Conservation (phyloP, 2,888 invertebrate species). For the Xestia xanthographa region DNA sequence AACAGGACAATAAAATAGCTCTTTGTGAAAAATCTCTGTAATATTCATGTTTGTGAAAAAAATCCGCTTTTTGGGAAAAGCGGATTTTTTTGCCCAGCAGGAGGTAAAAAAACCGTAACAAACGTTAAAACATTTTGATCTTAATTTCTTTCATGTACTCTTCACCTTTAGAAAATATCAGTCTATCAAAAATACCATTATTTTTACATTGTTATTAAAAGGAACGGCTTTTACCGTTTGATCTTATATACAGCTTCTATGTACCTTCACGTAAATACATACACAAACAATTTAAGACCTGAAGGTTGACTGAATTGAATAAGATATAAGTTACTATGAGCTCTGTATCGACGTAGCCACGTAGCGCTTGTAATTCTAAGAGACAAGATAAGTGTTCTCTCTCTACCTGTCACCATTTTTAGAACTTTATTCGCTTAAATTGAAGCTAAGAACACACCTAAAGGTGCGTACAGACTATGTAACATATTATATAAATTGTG, state of each 20-base stretch:
- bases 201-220: background rate
- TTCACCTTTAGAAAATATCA: background rate
- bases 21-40: background rate
- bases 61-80: slow-evolving; percentile 2
- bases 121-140: background rate
- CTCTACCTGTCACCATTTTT: slow-evolving; percentile 12
- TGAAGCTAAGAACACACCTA: background rate
- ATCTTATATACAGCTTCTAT: background rate
- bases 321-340: slow-evolving; percentile 18
- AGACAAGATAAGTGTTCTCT: slow-evolving; percentile 27
- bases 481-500: too few relatives aligned
- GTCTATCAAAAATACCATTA: background rate
- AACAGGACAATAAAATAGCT: background rate
- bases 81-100: too few relatives aligned
- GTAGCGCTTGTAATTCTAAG: slow-evolving; percentile 18
- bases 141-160: background rate
- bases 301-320: slow-evolving; percentile 9
- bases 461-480: too few relatives aligned
- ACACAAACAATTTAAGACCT: slow-evolving; percentile 3
- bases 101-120: background rate
- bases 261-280: background rate
- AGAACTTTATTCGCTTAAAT: slow-evolving; percentile 22
- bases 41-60: background rate
- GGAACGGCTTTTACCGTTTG: background rate
- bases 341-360: slow-evolving; percentile 13